Base-by-base conservation (phyloP, 2,113 vertebrate species). In the Hippocampus zosterae region DNA sequence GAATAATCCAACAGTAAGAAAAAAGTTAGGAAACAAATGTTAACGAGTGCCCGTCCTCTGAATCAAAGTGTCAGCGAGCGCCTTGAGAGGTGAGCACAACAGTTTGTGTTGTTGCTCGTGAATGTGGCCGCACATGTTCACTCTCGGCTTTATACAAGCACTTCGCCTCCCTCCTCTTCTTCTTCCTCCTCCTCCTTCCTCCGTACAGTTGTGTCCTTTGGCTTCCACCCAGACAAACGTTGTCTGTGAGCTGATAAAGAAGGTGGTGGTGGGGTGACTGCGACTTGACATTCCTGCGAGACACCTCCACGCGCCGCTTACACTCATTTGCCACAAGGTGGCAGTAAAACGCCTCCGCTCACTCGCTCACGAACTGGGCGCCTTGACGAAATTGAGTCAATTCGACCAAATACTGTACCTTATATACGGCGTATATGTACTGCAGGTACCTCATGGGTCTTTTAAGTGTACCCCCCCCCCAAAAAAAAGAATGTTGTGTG, bases 211-310 rank as follows among this genome's bases (percentile, higher is more conserved):
- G 79, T 88, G 76, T 91, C 52, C 52, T 90, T 89, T 88, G 88
- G 90, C 90, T 92, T 88, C 89, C 86, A 89, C 90, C 77, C 78
- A 94, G 90, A 93, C 93, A 11, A 93, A 86, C 93, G 91, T 84
- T 93, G 90, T 94, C 92, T 92, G 90, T 90, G 89, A 91, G 92
- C 93, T 91, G 88, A 90, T 90, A 90, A 33, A 91, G 92, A 91
- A 93, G 93, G 27, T 90, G 92, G 92, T 93, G 60, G 7, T 15
- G 23, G 21, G 41, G n/a, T 42, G 40, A 33, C 59, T 42, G 15
- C 56, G 37, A 42, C 11, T 44, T 23, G 9, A n/a, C 21, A 64
- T 64, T 42, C 21, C 29, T 52, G 19, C 19, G 50, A 21, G 50
- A 52, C 50, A 21, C 50, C 50, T 52, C 33, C 37, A n/a, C 19